Base-by-base conservation (phyloP, 2,888 invertebrate genomes). In the Iselma pallidipennis region DNA sequence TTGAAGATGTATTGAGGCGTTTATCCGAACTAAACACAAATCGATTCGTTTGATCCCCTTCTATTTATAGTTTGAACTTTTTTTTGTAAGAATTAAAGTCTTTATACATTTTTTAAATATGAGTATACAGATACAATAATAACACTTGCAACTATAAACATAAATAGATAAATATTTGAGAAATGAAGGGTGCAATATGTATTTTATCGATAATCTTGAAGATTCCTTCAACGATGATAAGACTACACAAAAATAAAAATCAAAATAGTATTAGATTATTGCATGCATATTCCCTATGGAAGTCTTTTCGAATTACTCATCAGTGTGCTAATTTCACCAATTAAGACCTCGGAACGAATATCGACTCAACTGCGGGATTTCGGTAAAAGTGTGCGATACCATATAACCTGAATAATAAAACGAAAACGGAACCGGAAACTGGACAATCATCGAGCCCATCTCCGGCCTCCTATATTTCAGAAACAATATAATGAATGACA, bases 391-490 rank as follows among this genome's bases (percentile, higher is more conserved):
- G 49, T 49, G 21, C 49, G 50, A 50, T 29, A 29, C 37, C 37
- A 9, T 37, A 37, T 37, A 37, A 16, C 16, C 16, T 16, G 37
- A 37, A 37, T 37, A 37, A 37, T 37, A 16, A n/a, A 37, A 37
- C 19, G 37, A 76, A 73, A 77, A 74, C 78, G 78, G 78, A 78
- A 79, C 74, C 75, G 80, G 80, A 79, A 76, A 74, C 70, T 68
- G 69, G 71, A 74, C 78, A 75, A 76, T 78, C 80, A 79, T 72
- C 67, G 73, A 69, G 78, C 78, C 72, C 78, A 80, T 80, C 80
- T 80, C 80, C 80, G 80, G 77, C 73, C 37, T 37, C 10, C 37
- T 16, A 14, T 50, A 50, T 48, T 23, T 23, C 23, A 16, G 31
- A 33, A 59, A 58, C 49, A 57, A 61, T n/a, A n/a, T 26, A 37